Base-by-base conservation (phyloP, 2,888 invertebrate species). In the Drosophila rellima region DNA sequence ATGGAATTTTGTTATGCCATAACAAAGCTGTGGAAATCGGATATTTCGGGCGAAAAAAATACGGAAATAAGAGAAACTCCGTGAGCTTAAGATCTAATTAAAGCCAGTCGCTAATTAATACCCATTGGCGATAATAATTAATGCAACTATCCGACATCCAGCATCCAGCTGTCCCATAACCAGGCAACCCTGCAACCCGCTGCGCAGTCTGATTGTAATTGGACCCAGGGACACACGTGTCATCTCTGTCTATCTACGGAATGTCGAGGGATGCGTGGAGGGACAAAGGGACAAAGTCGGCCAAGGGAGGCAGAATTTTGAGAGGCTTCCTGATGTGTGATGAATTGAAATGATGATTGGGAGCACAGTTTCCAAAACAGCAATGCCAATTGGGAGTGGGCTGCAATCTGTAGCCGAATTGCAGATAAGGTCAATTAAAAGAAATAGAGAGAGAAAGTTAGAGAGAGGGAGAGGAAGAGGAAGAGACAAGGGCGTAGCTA, bases 111-210 rank as follows among this genome's bases (percentile, higher is more conserved):
- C 61, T 78, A 84, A 84, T 82, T 80, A 77, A 57, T 44, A 67
- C 70, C 70, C 72, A 74, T 72, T 72, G 65, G 74, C 72, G 35
- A 65, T 69, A 64, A 70, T 77, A 74, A 82, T 78, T 80, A 74
- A 81, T 79, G 57, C 69, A 63, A 63, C 60, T 61, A 48, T 31
- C 18, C 26, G 10, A 2, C 31, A 39, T 33, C 62, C 44, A 26
- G 26, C 29, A 40, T 47, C 52, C 70, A 57, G 56, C 64, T 69
- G 45, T 17, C 20, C n/a, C 31, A 33, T 31, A 63, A 70, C 37
- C 56, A 57, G 50, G 64, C 64, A 65, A 64, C 73, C 65, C 68
- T 63, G 48, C n/a, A n/a, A n/a, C n/a, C n/a, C n/a, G n/a, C n/a
- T n/a, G 77, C 57, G 70, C 26, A 35, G 55, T 61, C 67, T 56